Conservation (phyloP, 2,888 invertebrate genomes). For the Microdon myrmicae region DNA sequence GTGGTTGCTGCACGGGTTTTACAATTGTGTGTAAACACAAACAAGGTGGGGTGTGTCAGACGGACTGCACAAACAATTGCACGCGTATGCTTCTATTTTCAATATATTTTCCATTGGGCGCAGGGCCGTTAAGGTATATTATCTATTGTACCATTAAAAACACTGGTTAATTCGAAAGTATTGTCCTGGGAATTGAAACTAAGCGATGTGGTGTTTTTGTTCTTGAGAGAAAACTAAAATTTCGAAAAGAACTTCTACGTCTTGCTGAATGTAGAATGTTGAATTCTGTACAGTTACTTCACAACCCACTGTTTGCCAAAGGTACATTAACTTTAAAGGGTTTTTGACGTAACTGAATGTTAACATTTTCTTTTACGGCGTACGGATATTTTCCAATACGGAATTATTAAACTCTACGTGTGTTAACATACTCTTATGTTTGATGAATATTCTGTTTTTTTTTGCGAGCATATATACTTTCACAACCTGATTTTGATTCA, state of each 20-base stretch:
- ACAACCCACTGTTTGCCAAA: no score
- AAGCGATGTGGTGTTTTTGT: slow-evolving; percentile 37
- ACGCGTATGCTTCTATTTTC: slow-evolving; percentile 41
- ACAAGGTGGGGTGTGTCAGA: slow-evolving; percentile 43
- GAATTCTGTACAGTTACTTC: no score
- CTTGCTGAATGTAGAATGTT: no score
- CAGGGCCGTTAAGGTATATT: slow-evolving; percentile 35
- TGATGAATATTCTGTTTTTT: no score
- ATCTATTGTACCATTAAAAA: slow-evolving; percentile 42
- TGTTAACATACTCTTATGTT: no score
- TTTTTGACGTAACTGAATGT: no score
- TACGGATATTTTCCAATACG: no score
- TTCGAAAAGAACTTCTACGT: slow-evolving; percentile 30
- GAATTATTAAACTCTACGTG: no score
- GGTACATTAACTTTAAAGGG: no score
- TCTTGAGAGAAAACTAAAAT: slow-evolving; percentile 41
- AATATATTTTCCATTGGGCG: slow-evolving; percentile 41
- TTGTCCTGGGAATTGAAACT: slow-evolving; percentile 41
- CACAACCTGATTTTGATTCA: no score
- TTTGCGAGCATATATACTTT: no score
- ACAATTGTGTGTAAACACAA: slow-evolving; percentile 43
- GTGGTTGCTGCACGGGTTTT: slow-evolving; percentile 44
- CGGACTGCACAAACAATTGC: slow-evolving; percentile 47
- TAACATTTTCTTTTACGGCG: no score
- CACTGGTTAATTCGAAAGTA: slow-evolving; percentile 44